Base-by-base conservation (phyloP, 1,140 invertebrate genomes). In the Halesus radiatus region DNA sequence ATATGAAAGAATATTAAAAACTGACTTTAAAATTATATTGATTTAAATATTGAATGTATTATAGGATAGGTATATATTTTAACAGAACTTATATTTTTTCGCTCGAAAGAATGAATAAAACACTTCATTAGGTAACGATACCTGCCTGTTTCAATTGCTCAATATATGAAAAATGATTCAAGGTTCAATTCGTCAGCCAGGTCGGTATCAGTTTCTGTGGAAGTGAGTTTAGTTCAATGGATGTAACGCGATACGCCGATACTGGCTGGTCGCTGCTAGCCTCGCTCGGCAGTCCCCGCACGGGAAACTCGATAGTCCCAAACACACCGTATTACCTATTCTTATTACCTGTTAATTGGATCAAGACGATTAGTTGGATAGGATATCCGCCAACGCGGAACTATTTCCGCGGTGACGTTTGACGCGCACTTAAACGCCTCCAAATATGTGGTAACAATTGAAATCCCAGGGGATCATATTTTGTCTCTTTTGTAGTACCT, bases 271-370 rank as follows among this genome's bases (percentile, higher is more conserved):
- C n/a, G n/a, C 26, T 45, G 64, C 23, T 32, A 20, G 56, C 8
- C n/a, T 60, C 18, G 23, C 74, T 45, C 58, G 5, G 26, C 26
- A 3, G 5, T 29, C 8, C n/a, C 20, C 18, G 23, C 74, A 37
- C 58, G 54, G 18, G 74, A 20, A 26, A 78, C 32, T 26, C 66
- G 66, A 79, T 79, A 72, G 52, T 50, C 77, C 45, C 58, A 79
- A 79, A 79, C 68, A 58, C 56, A 52, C 52, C 50, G 18, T 64
- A 16, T 37, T 16, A 37, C 8, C 0, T 68, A 26, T 10, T 50
- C 45, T 8, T 72, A 13, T 29, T 79, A 22, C 32, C 32, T 45
- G 77, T 72, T 79, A 79, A 79, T 79, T 79, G 77, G 77, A 79
- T 79, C 77, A 68, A 37, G 37, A 73, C 77, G 77, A 79, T 79